Base-by-base conservation (phyloP, 2,797 vertebrate genomes). In the Meda fulgida region DNA sequence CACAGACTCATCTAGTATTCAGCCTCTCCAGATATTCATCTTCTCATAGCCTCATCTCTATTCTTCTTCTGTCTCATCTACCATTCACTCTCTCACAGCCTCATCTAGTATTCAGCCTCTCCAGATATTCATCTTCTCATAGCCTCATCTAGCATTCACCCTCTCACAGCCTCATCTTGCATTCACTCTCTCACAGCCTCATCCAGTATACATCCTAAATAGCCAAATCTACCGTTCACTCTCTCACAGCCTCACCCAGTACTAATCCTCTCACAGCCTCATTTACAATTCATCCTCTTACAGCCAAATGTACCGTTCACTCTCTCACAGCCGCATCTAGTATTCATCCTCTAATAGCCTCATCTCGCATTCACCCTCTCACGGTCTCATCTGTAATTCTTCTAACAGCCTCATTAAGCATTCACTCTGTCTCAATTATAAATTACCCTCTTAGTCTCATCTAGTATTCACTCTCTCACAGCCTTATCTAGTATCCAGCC, bases 121-220 rank as follows among this genome's bases (percentile, higher is more conserved):
- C 31, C 31, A 2, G 31, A 31, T 2, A 13, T 34, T 36, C 21
- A 58, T 3, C 10, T 31, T 77, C 31, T 55, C 5, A 55, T 3
- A 58, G 19, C 2, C 48, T 73, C 26, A 21, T 4, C 26, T 18
- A 9, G 0, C 0, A 38, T 58, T 77, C 5, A 8, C 0, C 0
- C 48, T 23, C 48, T 7, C 70, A 75, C 31, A n/a, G 13, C 34
- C 31, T 60, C 5, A n/a, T 14, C 11, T 63, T 5, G 0, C 0
- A 38, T 58, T 77, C 5, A 8, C 0, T 0, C 48, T 23, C 48
- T 7, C 70, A 75, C 31, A n/a, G 13, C 34, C 14, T 60, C 53
- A 40, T 10, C 18, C 7, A 26, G 7, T 3, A 31, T 80, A 70
- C 65, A 55, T 3, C 3, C 66, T 55, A 14, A n/a, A 55, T 7